These are phyloP conservation scores for Microtus montanus DNA, from an alignment of 2,113 vertebrate species.

Conservation along the genomic window DNA sequence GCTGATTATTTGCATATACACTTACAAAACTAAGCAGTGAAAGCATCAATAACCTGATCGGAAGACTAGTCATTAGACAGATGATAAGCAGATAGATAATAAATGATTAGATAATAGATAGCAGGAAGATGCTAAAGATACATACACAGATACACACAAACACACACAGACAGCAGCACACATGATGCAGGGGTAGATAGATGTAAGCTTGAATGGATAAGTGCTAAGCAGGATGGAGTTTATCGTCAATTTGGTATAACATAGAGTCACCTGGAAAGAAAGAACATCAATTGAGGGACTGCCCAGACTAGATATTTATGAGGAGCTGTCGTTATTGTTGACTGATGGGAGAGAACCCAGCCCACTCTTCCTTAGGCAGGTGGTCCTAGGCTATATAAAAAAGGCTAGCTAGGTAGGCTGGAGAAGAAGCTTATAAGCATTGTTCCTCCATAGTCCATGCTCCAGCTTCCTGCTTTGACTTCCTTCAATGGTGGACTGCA, in stretches of 20 bases:
- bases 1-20: not conserved
- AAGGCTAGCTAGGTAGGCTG: not conserved
- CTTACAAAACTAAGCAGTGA: not conserved
- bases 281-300: not conserved
- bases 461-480: not conserved
- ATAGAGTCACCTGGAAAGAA: not conserved
- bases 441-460: not conserved
- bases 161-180: not conserved
- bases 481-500: not conserved
- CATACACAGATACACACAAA: not conserved
- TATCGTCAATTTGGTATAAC: not conserved
- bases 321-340: not conserved
- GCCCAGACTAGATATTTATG: fast-evolving
- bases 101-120: not conserved
- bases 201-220: not conserved
- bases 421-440: not conserved
- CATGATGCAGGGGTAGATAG: not conserved
- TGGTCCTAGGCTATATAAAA: not conserved
- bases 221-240: not conserved
- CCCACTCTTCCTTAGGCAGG: not conserved
- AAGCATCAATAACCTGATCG: not conserved
- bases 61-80: not conserved
- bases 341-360: not conserved
- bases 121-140: not conserved
- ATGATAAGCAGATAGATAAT: not conserved